Base-by-base conservation (phyloP, 2,113 vertebrate genomes). In the Clarias magur region DNA sequence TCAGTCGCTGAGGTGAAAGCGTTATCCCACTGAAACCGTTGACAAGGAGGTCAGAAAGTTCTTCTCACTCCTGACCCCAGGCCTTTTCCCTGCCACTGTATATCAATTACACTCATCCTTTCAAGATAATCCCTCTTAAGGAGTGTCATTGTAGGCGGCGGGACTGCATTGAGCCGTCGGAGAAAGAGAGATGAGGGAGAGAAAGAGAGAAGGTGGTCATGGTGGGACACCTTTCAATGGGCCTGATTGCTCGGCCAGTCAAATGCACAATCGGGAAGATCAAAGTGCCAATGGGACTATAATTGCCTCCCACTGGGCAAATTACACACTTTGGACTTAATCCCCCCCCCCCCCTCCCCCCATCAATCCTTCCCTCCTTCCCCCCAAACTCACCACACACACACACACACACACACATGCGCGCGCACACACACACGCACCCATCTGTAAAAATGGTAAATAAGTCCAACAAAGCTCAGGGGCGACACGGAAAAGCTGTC, bases 241-340 rank as follows among this genome's bases (percentile, higher is more conserved):
- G 54, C 88, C 90, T 92, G 93, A 94, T 94, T 93, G 91, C 83
- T 91, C 89, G 92, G 91, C 92, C 93, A 93, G 93, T 94, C 94
- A 94, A 94, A 94, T 94, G 93, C 93, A 95, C 94, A 94, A 94
- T 94, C 92, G 90, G 89, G 90, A 91, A 92, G 93, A 95, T 96
- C 95, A 95, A 95, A 95, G 94, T 92, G 92, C 90, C 92, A 93
- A 93, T 94, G 93, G 91, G 93, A 91, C 89, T 89, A 94, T 95
- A 95, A 95, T 96, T 94, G 93, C 94, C 89, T 89, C 91, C 91
- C 88, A 88, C 88, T 59, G 85, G 92, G 92, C 90, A 94, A 94
- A 95, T 95, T 94, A 93, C 93, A 90, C 90, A 91, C 83, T 82
- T 82, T 85, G 84, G 73, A 85, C 65, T 65, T 7, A 75, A 84